Evolutionary conservation across 2,797 vertebrate species (phyloP), one percentile per base, ranked within the genome.

Genomic region (Acanthiza pusilla): DNA sequence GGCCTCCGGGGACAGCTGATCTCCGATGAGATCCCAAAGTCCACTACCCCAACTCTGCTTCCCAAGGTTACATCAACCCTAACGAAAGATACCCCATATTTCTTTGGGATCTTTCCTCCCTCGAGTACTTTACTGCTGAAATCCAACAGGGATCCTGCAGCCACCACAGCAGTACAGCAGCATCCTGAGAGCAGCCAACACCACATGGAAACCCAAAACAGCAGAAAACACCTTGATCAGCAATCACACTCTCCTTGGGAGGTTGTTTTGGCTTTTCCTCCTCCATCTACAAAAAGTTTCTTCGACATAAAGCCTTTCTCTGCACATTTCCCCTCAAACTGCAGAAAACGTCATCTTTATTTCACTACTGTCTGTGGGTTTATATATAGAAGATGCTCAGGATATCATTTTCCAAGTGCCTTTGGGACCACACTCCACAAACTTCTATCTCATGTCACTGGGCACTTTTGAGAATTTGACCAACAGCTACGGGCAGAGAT

Each of bases 381-480:
- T 58, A 62, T 23, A 76, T 15, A 43, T 1, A 82, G 71, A 51
- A 67, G 73, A 76, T 40, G 38, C 23, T 87, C 89, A 43, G 89
- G 71, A 48, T 94, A 92, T 82, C 20, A 51, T 74, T 93, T 90
- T 79, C 77, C 85, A 67, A 70, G 57, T 18, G 67, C 85, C 76
- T 91, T 89, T 76, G 71, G 80, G 88, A 95, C 25, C 55, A 89
- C 7, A 6, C 71, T 79, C 77, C 82, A 79, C 50, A 9, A 57
- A 61, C n/a, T 75, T 76, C 67, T 92, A 57, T 94, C 88, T 91
- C 81, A 42, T 61, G 71, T 87, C 85, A 91, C 74, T 30, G 86
- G 71, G 84, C 57, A 83, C 91, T 91, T 86, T 6, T 43, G 63
- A 90, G 71, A 86, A 90, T 93, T 51, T 82, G 87, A 95, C 91